Conservation (phyloP, 1,140 invertebrate genomes). For the Panagrolaimus sp. region DNA sequence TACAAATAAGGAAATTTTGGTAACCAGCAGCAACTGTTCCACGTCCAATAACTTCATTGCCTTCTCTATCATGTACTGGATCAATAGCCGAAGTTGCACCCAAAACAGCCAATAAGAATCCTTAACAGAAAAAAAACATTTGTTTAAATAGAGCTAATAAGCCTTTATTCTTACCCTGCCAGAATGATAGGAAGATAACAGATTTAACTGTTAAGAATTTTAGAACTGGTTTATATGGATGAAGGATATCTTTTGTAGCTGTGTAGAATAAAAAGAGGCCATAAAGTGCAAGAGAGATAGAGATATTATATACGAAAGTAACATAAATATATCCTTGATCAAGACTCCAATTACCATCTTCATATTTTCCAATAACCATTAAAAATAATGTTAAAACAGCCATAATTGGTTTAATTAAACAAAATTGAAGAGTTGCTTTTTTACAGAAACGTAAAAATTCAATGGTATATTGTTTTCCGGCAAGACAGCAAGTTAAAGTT, state of each 20-base stretch:
- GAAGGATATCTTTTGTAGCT: conserved; percentile 87
- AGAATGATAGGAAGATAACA: conserved; percentile 98
- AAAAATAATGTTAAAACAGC: conserved; percentile 93
- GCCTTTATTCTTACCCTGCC: conserved; percentile 76
- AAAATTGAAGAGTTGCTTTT: conserved; percentile 97
- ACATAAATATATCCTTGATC: conserved; percentile 94
- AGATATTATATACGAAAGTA: conserved; percentile 96
- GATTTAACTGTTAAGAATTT: conserved; percentile 99
- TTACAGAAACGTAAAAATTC: conserved; percentile 98
- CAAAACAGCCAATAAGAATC: conserved; percentile 81
- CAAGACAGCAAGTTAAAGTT: conserved; percentile 81
- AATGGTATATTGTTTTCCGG: conserved; percentile 94
- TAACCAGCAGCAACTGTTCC: conserved; percentile 98
- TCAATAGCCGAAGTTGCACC: conserved; percentile 90
- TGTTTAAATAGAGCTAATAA: neutral
- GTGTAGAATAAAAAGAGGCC: conserved; percentile 96
- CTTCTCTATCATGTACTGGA: conserved; percentile 73
- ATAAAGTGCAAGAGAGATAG: conserved; percentile 89
- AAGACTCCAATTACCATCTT: conserved; percentile 85
- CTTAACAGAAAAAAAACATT: conserved; percentile 27
- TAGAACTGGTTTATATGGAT: conserved; percentile 91
- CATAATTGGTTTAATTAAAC: conserved; percentile 94
- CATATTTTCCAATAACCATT: conserved; percentile 79
- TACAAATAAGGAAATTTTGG: conserved; percentile 98
- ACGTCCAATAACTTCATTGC: conserved; percentile 66